Conservation (phyloP, 37 sponge, comb jelly and placozoan genomes). For the Oopsacas minuta region DNA sequence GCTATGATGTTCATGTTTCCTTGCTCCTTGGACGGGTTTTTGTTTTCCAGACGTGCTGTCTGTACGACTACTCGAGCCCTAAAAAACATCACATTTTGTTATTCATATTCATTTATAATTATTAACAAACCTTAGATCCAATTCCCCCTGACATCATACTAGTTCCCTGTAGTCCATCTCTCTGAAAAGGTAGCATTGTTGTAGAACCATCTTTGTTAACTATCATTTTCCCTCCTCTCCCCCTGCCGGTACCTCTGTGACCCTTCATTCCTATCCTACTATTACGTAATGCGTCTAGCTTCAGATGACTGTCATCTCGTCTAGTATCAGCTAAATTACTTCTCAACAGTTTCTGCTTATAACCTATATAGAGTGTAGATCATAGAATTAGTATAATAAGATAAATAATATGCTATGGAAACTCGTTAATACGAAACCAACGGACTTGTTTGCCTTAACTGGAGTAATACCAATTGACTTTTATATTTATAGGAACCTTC, state of each 20-base stretch:
- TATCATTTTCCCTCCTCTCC: constrained; percentile 7
- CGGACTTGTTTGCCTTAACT: background rate
- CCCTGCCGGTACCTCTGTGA: background rate
- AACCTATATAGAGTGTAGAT: background rate
- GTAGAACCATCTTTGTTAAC: constrained; percentile 10
- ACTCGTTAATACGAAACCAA: no score
- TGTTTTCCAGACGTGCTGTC: background rate
- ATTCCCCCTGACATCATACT: background rate
- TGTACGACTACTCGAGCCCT: background rate
- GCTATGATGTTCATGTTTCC: background rate
- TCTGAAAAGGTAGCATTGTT: background rate
- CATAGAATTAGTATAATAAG: background rate
- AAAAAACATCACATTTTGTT: background rate
- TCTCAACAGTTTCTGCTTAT: background rate
- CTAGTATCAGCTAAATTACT: background rate
- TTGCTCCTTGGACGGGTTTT: background rate
- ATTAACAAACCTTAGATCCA: background rate
- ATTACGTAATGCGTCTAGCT: background rate
- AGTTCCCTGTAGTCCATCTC: background rate
- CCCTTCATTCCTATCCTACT: background rate
- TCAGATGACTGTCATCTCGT: constrained; percentile 5
- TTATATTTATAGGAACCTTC: background rate
- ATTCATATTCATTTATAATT: background rate
- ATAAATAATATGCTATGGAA: no score
- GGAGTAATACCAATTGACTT: background rate